Evolutionary conservation across 2,797 vertebrate species (phyloP).

Genomic region (Phrynocephalus vlangalii): DNA sequence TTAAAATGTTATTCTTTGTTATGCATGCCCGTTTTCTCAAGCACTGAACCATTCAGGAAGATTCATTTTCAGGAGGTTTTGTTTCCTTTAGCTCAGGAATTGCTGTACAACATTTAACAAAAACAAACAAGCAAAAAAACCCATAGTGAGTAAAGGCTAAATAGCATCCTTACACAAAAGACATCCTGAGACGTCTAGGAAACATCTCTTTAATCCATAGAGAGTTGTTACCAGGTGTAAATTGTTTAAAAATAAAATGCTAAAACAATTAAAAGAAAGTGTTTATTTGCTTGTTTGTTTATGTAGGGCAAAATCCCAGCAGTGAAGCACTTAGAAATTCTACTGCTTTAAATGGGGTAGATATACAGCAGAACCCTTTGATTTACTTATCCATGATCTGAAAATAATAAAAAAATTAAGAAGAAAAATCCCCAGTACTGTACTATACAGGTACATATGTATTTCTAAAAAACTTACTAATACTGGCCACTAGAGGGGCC

Average conservation of each 20-base stretch:
- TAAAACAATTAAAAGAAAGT: too few species aligned
- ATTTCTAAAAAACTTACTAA: too few species aligned
- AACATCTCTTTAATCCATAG: background rate
- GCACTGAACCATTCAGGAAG: background rate
- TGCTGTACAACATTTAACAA: too few species aligned
- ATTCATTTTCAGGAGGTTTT: background rate
- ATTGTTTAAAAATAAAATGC: background rate
- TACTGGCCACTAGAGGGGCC: too few species aligned
- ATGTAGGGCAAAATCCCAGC: background rate
- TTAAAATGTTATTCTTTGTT: background rate
- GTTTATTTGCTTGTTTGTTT: background rate
- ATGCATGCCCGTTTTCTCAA: background rate
- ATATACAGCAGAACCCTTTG: background rate
- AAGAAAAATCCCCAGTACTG: too few species aligned
- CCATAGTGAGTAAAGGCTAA: background rate
- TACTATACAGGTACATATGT: too few species aligned
- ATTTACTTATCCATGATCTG: background rate
- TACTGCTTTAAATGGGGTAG: too few species aligned
- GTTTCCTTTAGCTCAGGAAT: background rate
- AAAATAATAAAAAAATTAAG: too few species aligned
- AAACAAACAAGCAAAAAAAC: too few species aligned
- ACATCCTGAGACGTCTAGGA: background rate
- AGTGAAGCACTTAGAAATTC: too few species aligned
- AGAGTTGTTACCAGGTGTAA: background rate
- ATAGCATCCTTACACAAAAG: too few species aligned